Base-by-base conservation (phyloP, 2,797 vertebrate species). In the Synaphobranchus kaupii region DNA sequence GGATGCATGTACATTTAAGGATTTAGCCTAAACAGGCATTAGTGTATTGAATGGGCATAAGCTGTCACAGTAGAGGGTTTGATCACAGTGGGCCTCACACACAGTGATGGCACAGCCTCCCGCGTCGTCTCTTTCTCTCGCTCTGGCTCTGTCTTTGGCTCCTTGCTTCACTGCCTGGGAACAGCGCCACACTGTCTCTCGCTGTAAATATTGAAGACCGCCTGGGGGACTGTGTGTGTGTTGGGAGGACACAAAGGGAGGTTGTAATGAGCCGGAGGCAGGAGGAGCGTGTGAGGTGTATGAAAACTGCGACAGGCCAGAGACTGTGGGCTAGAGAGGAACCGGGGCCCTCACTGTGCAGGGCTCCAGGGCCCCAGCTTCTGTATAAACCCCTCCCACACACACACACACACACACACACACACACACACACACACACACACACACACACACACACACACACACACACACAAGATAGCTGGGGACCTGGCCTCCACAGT, bases 131-230 rank as follows among this genome's bases (percentile, higher is more conserved):
- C 13, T 81, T n/a, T 50, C 73, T 39, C 15, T 39, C 73, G 20
- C 71, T 34, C 31, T 3, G 28, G 71, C 71, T 44, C 22, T 81
- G 20, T 48, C 20, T 44, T 47, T 48, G 44, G 8, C 78, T 81
- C 52, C 31, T 56, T n/a, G 25, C 58, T 68, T 78, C 15, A 20
- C 48, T 39, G 60, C 86, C 20, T 17, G 63, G 60, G 10, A n/a
- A 39, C 56, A 1, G 47, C 12, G 60, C 44, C 9, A 47, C 10
- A n/a, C 71, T 54, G 81, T 54, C 48, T 87, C 86, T 81, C 6
- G 47, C 48, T 83, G 63, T 83, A 71, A 87, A 83, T 83, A 83
- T 44, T 63, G 63, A 71, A 54, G 68, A 86, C 48, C 28, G 15
- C 81, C 81, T 52, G 13, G 48, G 80, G 80, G 20, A 13, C 50